Evolutionary conservation across 2,113 vertebrate species (phyloP), one percentile per base, ranked within the genome.

Genomic region (Tapirus terrestris): DNA sequence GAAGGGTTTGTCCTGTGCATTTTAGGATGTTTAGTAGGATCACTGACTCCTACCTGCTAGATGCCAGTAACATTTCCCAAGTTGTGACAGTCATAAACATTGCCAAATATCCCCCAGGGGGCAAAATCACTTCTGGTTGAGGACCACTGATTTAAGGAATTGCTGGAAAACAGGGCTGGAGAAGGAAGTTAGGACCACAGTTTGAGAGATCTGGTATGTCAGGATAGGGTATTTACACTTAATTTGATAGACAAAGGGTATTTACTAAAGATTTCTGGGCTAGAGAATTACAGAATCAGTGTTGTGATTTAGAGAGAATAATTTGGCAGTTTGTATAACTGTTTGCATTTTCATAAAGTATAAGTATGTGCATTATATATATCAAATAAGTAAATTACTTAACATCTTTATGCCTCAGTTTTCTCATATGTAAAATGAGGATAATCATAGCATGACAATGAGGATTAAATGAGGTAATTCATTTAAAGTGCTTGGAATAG

Each of bases 281-380:
- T 51, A 39, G 76, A 6, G 18, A 53, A 68, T 86, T 73, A 67
- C 0, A 87, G 48, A 94, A 67, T 72, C 5, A 45, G 33, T 39
- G 25, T 43, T 21, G 21, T 87, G 25, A 83, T 68, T 92, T 79
- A 95, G 58, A 17, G 63, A 68, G 29, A 82, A 81, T 84, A 61
- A 86, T 33, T 84, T 68, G 18, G 6, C 63, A 18, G 29, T 73
- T 85, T 65, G 10, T 68, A 92, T 20, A 93, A 72, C 10, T 89
- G 33, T 92, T 72, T 61, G 17, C 6, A 61, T 63, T 96, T 94
- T 85, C 85, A 14, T 68, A 92, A 94, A 92, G 86, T 27, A 16
- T 48, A 48, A 76, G 3, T 67, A 43, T 83, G 48, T n/a, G 63
- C 67, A 20, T 81, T 56, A 27, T 9, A 68, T 6, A 53, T 29